Evolutionary conservation across 2,113 vertebrate genomes (phyloP).

Genomic region (Calidris pugnax): DNA sequence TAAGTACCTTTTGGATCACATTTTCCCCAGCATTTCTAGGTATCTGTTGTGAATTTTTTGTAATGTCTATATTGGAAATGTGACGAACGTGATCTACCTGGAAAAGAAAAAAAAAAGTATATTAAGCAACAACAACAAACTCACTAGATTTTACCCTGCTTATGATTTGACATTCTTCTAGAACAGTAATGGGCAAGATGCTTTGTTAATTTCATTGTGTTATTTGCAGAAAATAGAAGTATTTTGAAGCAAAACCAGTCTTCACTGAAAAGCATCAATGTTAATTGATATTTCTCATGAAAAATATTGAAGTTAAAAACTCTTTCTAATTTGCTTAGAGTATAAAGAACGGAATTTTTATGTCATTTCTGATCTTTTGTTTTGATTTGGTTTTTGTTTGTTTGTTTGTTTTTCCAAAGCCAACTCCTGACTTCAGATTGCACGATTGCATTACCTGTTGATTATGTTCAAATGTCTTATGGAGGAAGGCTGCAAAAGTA

Average conservation of each 20-base stretch:
- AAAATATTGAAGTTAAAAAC: not conserved
- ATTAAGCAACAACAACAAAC: not conserved
- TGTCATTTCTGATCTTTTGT: not conserved
- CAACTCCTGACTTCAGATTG: not conserved
- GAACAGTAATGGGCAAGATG: not conserved
- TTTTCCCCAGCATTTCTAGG: not conserved
- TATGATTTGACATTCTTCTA: not conserved
- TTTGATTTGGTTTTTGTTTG: not conserved
- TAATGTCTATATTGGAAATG: not conserved
- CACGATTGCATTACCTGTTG: not conserved
- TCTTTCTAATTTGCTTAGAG: not conserved
- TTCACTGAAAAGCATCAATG: not conserved
- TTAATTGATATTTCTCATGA: not conserved
- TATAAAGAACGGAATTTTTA: not conserved
- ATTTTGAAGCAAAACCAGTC: not conserved
- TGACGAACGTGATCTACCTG: not conserved
- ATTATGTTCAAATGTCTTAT: not conserved
- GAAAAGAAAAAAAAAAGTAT: not conserved
- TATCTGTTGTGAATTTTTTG: not conserved
- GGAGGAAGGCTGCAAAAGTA: not conserved
- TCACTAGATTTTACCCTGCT: not conserved
- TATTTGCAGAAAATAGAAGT: not conserved
- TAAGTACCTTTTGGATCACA: not conserved
- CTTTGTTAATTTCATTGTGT: not conserved
- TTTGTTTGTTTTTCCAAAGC: not conserved